These are phyloP conservation scores for Saimiri boliviensis DNA, from an alignment of 2,113 vertebrate genomes.

Conservation along the genomic window DNA sequence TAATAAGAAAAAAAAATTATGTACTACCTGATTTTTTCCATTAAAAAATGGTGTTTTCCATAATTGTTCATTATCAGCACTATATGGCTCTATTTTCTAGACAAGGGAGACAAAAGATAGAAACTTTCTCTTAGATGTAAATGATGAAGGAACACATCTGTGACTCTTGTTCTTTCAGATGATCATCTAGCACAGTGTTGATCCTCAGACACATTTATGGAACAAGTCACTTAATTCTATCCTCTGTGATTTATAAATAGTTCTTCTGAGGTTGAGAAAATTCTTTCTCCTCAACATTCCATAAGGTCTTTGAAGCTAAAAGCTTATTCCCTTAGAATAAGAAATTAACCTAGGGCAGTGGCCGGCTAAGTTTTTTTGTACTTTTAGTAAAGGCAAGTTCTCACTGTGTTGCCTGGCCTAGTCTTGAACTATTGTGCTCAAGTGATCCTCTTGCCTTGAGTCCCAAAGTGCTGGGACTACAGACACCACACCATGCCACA, in stretches of 20 bases:
- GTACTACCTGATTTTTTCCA: not conserved
- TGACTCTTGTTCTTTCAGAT: not conserved
- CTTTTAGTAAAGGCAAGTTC: too few relatives aligned
- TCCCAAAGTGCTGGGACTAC: too few relatives aligned
- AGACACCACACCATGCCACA: too few relatives aligned
- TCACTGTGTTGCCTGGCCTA: too few relatives aligned
- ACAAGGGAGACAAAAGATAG: not conserved
- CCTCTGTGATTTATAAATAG: not conserved
- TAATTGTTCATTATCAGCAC: not conserved
- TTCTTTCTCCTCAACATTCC: not conserved
- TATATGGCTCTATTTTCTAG: not conserved
- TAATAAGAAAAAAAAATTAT: too few relatives aligned
- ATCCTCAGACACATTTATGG: not conserved
- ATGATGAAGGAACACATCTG: not conserved
- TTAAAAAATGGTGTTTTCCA: not conserved
- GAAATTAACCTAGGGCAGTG: not conserved
- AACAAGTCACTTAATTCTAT: not conserved
- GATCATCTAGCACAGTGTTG: not conserved
- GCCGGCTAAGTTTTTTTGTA: too few relatives aligned
- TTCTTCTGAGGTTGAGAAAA: not conserved
- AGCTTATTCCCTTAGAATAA: not conserved
- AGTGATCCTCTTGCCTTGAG: too few relatives aligned
- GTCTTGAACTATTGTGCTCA: too few relatives aligned
- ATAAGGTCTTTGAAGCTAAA: not conserved
- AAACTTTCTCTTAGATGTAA: not conserved